Evolutionary conservation across 1,140 invertebrate species (phyloP), one percentile per base, ranked within the genome.

Genomic region (Drosophila burlai): DNA sequence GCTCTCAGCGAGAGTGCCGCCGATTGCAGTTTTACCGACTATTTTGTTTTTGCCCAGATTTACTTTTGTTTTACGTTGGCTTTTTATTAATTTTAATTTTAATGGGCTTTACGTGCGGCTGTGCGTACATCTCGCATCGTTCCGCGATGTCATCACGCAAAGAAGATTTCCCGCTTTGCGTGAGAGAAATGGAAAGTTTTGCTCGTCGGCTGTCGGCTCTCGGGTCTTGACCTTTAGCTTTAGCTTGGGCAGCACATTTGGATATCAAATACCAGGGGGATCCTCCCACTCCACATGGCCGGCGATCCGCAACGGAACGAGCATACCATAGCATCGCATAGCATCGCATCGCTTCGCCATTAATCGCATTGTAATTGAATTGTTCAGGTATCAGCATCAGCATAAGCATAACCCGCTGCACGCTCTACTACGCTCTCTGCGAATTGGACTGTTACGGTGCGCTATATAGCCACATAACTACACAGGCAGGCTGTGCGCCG

Each of bases 291-390:
- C 75, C 26, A 78, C 34, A 69, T 63, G 55, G 31, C 75, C 65
- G 67, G 78, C 83, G 77, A 90, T 76, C 62, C 66, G 81, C 49
- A 81, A 76, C 74, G 49, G 55, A 78, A 81, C 63, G 9, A 40
- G 54, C 54, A 40, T 57, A 42, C 18, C 50, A 78, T 81, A 16
- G 81, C 79, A 81, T 89, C 71, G 38, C 49, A 77, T 81, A 15
- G 78, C 78, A 81, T 89, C 74, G 26, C 34, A 77, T 81, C 38
- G 81, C 79, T 79, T 84, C 74, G 81, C 47, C 69, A 89, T 89
- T 89, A 90, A 89, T 90, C 84, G 63, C 81, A 81, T 62, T 72
- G 64, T 81, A 89, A 89, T 89, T 84, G 84, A 89, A 89, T 84
- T 89, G 84, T 81, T 90, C 16, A 57, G 81, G 45, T 61, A 59